Evolutionary conservation across 2,113 vertebrate species (phyloP), one percentile per base, ranked within the genome.

Genomic region (Zapus hudsonius): DNA sequence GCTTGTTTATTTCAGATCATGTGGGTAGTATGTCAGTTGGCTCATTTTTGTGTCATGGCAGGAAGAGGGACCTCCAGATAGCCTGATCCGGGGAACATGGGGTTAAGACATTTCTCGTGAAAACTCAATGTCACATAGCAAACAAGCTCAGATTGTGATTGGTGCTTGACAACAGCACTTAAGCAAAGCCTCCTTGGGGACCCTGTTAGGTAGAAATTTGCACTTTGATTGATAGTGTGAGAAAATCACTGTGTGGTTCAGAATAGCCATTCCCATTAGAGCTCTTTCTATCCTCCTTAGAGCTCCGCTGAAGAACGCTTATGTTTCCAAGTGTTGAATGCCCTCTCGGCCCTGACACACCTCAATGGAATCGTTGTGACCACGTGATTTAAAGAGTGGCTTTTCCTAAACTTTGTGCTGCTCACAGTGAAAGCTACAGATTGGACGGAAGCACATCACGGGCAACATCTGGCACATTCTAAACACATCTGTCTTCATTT

Each of bases 281-380:
- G 55, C 64, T 38, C 10, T 8, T 27, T 10, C 66, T 29, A 2
- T 9, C 40, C 31, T 69, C 22, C 40, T 27, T 23, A 9, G 19
- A 42, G 12, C 8, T 36, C n/a, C 27, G 7, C 33, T 61, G 38
- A 64, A 59, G 81, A 80, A 27, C 67, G 29, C 75, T 91, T 79
- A 40, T 29, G 29, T 74, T 92, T 81, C 36, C 20, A 63, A 86
- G 86, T 86, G 67, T 36, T 84, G 89, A 83, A 84, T 64, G 40
- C 52, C 75, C 44, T 16, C 83, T 90, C 86, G 19, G 42, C 29
- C 66, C 44, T 33, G 33, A 33, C 44, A 55, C 11, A 64, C 92
- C 83, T 80, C 9, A 0, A 70, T 70, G 76, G 61, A 76, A 44
- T 91, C 67, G 22, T 88, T 91, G 89, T 64, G 33, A 57, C 81